Evolutionary conservation across 1,140 invertebrate species (phyloP).

Genomic region (Brachionus calyciflorus): DNA sequence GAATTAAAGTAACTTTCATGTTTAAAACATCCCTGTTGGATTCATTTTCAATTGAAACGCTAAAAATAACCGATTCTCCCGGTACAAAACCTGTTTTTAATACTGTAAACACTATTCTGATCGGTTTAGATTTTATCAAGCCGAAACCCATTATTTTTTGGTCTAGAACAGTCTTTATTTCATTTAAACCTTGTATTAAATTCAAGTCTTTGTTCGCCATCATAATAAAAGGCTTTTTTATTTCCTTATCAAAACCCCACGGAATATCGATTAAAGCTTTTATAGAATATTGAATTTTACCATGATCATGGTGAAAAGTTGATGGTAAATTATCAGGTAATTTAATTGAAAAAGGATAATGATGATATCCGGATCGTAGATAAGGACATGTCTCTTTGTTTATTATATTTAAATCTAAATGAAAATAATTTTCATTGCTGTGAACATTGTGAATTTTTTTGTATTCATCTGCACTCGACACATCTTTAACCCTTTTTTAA

Average conservation of each 20-base stretch:
- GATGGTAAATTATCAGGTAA: conserved; percentile 61
- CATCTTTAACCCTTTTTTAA: too few species aligned
- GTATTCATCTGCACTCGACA: too few species aligned
- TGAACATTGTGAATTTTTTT: too few species aligned
- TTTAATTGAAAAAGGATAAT: conserved; percentile 61
- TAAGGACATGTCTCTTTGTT: neutral
- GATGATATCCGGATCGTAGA: neutral
- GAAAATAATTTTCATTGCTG: too few species aligned
- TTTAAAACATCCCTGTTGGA: neutral
- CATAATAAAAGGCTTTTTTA: conserved; percentile 53
- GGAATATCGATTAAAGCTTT: conserved; percentile 60
- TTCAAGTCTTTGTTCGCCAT: conserved; percentile 55
- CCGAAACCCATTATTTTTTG: neutral
- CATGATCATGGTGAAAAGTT: conserved; percentile 61
- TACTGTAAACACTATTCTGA: neutral
- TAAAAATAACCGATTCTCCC: neutral
- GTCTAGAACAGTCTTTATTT: neutral
- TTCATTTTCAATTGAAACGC: conserved; percentile 8
- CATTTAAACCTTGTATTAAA: neutral
- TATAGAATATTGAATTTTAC: conserved; percentile 61
- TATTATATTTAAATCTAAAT: too few species aligned
- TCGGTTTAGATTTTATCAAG: neutral
- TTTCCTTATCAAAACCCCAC: conserved; percentile 51
- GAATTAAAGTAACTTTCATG: neutral
- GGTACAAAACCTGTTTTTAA: conserved; percentile 24